Conservation (phyloP, 2,888 invertebrate species). For the Linnaemya vulpina region DNA sequence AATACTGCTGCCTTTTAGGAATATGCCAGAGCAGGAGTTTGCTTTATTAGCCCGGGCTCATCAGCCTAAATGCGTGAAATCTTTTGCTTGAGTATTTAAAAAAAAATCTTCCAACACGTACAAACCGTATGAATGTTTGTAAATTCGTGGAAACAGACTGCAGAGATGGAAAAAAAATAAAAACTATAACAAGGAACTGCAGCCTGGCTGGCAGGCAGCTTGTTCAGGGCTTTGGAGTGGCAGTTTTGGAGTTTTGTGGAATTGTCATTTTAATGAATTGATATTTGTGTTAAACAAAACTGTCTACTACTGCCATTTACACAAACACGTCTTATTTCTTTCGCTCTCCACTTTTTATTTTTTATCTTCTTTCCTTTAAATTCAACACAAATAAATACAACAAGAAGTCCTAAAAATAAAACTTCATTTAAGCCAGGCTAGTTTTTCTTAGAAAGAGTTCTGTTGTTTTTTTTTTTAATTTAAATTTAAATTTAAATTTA, state of each 20-base stretch:
- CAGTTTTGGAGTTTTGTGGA: conserved; percentile 79
- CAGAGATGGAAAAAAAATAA: conserved; percentile 59
- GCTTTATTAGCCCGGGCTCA: conserved; percentile 67
- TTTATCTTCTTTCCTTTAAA: too few species aligned
- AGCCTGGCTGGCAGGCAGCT: conserved; percentile 63
- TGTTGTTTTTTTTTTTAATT: conserved; percentile 13
- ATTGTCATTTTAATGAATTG: conserved; percentile 83
- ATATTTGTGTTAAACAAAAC: conserved; percentile 80
- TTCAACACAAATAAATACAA: background rate
- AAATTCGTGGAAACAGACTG: conserved; percentile 80
- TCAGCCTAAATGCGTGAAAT: conserved; percentile 69
- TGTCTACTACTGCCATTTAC: conserved; percentile 64
- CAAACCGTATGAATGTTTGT: conserved; percentile 68
- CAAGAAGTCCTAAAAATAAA: background rate
- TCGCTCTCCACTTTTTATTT: background rate
- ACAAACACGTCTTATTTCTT: conserved; percentile 49
- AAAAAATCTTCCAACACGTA: conserved; percentile 35
- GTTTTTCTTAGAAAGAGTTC: conserved; percentile 44
- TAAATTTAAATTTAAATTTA: too few species aligned
- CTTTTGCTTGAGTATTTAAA: conserved; percentile 17
- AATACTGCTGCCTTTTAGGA: conserved; percentile 21
- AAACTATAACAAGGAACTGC: conserved; percentile 24
- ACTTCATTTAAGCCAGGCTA: conserved; percentile 23
- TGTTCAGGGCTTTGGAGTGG: conserved; percentile 66
- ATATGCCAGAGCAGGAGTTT: conserved; percentile 64